Conservation (phyloP, 37 sponge, comb jelly and placozoan species). For the Cladorhizidae sp. region DNA sequence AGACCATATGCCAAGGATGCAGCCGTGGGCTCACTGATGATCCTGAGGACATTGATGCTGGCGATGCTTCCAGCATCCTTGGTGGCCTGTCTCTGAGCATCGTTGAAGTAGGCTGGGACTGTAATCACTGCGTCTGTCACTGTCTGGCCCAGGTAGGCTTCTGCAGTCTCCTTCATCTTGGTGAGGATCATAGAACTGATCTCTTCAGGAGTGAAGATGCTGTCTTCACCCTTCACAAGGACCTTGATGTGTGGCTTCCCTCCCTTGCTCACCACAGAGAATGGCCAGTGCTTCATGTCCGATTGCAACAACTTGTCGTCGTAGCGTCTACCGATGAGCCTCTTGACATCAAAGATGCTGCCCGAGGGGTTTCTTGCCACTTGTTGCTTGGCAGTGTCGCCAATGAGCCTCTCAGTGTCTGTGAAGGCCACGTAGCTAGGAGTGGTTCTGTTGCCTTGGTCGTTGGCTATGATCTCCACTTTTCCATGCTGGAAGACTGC, state of each 20-base stretch:
- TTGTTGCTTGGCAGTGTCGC: slow-evolving; percentile 86
- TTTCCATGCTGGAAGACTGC: slow-evolving; percentile 92
- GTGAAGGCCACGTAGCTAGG: slow-evolving; percentile 95
- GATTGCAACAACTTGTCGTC: slow-evolving; percentile 70
- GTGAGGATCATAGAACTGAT: too few species aligned
- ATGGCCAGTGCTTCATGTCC: slow-evolving; percentile 95
- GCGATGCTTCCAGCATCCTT: too few species aligned
- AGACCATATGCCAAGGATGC: too few species aligned
- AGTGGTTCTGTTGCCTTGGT: slow-evolving; percentile 92
- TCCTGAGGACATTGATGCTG: slow-evolving; percentile 78
- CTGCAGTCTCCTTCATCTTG: too few species aligned
- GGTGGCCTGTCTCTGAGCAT: slow-evolving; percentile 87
- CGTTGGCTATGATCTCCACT: slow-evolving; percentile 92
- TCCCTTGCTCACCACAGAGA: slow-evolving; percentile 70
- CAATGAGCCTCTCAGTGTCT: slow-evolving; percentile 88
- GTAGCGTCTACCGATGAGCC: slow-evolving; percentile 83
- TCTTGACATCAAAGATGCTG: slow-evolving; percentile 89
- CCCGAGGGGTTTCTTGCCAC: slow-evolving; percentile 79
- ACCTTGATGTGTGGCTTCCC: slow-evolving; percentile 82
- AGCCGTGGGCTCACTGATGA: too few species aligned
- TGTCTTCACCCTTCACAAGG: slow-evolving; percentile 62
- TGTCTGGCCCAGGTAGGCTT: too few species aligned
- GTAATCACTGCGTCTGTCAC: too few species aligned
- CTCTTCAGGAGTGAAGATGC: too few species aligned
- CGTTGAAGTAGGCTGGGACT: slow-evolving; percentile 95